Conservation (phyloP, 2,113 vertebrate species). For the Percina caprodes region DNA sequence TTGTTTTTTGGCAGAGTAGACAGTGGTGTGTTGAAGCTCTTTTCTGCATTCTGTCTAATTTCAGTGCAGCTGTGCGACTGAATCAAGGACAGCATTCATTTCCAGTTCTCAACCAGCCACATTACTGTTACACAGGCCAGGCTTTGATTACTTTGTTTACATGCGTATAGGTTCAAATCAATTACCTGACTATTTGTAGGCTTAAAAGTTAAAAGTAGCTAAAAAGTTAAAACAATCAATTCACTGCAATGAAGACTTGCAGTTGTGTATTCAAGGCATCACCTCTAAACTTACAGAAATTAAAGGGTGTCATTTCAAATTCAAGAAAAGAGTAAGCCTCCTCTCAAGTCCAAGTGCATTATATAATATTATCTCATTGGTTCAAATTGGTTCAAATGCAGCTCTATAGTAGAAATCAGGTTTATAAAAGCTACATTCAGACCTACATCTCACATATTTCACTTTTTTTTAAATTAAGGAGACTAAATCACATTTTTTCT, state of each 20-base stretch:
- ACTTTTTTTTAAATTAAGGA: conserved; percentile 45
- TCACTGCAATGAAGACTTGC: neutral
- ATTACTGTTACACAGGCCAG: conserved; percentile 22
- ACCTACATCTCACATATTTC: conserved; percentile 34
- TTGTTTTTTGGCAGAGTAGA: conserved; percentile 71
- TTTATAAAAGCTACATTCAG: conserved; percentile 24
- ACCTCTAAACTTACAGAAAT: neutral
- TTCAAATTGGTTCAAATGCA: conserved; percentile 2
- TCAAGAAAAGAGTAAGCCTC: neutral
- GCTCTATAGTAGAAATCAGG: neutral
- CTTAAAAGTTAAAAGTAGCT: neutral
- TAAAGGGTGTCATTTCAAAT: neutral
- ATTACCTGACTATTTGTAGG: neutral
- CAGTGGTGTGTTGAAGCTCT: conserved; percentile 66
- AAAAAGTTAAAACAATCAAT: conserved; percentile 8
- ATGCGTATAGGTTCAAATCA: conserved; percentile 8
- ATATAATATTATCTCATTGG: conserved; percentile 1
- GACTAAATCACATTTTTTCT: conserved; percentile 48
- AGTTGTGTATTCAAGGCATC: neutral
- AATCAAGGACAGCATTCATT: conserved; percentile 66
- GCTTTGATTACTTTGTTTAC: conserved; percentile 32
- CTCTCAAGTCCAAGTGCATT: neutral
- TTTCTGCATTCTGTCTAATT: conserved; percentile 62
- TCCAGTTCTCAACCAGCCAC: conserved; percentile 53
- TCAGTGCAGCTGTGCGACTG: conserved; percentile 69